These are phyloP conservation scores for Caenorhabditis panamensis DNA, from an alignment of 2,888 invertebrate genomes.

Conservation along the genomic window DNA sequence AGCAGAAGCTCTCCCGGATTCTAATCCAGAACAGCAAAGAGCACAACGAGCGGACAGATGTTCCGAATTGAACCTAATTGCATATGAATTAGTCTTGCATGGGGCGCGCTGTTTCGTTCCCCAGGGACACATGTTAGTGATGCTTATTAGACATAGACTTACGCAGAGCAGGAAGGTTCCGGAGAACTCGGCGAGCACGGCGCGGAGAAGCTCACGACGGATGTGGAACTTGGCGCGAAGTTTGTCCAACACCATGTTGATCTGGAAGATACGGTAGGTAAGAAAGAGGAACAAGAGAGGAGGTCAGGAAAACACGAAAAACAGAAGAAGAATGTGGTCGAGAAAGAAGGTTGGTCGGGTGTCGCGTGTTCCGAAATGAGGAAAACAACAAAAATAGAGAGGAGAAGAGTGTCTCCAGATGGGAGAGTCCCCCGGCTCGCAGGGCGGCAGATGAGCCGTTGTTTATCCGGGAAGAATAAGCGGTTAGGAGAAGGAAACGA, in stretches of 20 bases:
- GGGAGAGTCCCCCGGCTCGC: constrained; percentile 1
- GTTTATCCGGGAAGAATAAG: neutral
- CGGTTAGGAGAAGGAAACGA: neutral
- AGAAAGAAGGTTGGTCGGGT: neutral
- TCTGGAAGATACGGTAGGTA: constrained; percentile 6
- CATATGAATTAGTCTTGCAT: constrained; percentile 46
- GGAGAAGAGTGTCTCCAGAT: constrained; percentile 5
- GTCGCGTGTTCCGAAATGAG: constrained; percentile 19
- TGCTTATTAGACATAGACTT: constrained; percentile 55
- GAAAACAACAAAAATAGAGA: constrained; percentile 5
- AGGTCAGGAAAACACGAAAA: neutral
- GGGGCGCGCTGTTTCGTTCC: constrained; percentile 6
- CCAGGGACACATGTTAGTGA: constrained; percentile 14
- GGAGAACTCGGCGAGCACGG: constrained; percentile 78
- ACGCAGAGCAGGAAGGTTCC: constrained; percentile 78
- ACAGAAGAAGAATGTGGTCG: neutral
- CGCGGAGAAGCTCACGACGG: constrained; percentile 75
- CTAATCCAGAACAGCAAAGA: constrained; percentile 37
- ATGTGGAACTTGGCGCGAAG: constrained; percentile 75
- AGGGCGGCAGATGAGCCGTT: constrained; percentile 12
- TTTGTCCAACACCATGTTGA: constrained; percentile 64
- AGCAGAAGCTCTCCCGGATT: constrained; percentile 12
- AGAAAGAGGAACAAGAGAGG: constrained; percentile 3
- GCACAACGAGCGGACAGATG: constrained; percentile 38
- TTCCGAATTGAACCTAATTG: constrained; percentile 49